A percentile compares a stretch with the other conserved stretches of the same genome.
Evolutionary conservation across 2,888 invertebrate species (phyloP).

Genomic region (Amblyjoppa fuscipennis): DNA sequence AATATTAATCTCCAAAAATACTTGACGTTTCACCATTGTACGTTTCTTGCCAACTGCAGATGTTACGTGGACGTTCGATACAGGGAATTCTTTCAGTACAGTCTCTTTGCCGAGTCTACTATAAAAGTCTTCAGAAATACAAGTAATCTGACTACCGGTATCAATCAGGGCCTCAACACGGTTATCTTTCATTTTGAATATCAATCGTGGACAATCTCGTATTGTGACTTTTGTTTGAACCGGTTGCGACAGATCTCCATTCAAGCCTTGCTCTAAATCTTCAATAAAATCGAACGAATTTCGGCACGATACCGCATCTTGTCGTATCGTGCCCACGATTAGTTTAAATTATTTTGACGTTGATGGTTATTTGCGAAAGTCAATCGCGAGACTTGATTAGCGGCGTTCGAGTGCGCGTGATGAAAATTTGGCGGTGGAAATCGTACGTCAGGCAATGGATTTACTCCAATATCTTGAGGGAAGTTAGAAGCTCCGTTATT

Average conservation of each 20-base stretch:
- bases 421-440: slow-evolving; percentile 21
- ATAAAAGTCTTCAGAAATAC: slow-evolving; percentile 70
- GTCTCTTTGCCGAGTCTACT: slow-evolving; percentile 64
- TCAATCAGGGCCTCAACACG: slow-evolving; percentile 36
- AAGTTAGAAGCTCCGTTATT: neutral
- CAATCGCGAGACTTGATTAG: neutral
- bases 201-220: slow-evolving; percentile 17
- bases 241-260: slow-evolving; percentile 13
- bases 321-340: slow-evolving; percentile 29
- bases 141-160: slow-evolving; percentile 38
- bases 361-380: neutral
- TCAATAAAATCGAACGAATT: slow-evolving; percentile 30
- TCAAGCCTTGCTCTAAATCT: slow-evolving; percentile 19
- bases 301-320: slow-evolving; percentile 32
- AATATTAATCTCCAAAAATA: slow-evolving; percentile 65
- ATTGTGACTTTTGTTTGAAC: neutral
- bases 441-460: neutral
- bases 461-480: neutral
- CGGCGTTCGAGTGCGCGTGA: neutral
- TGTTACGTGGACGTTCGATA: slow-evolving; percentile 48
- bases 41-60: slow-evolving; percentile 62
- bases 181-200: slow-evolving; percentile 28
- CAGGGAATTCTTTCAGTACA: slow-evolving; percentile 53
- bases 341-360: slow-evolving; percentile 33
- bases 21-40: slow-evolving; percentile 52